phyloP scores from a whole-genome alignment of 2,797 vertebrate genomes.

The Platalea minor region DNA sequence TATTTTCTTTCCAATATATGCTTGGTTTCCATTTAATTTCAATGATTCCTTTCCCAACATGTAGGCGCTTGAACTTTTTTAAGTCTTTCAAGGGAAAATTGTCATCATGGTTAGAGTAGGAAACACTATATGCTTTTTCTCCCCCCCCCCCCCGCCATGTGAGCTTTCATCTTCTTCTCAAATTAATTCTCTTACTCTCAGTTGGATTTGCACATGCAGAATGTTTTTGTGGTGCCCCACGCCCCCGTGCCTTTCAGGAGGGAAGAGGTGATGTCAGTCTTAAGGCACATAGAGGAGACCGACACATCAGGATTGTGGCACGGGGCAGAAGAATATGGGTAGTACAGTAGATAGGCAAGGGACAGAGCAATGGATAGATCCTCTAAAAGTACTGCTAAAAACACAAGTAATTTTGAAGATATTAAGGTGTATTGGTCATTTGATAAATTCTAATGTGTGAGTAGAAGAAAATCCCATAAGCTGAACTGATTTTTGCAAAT shows the following conservation, averaged over 20 bases:
- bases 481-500: not conserved
- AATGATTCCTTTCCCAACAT: not conserved
- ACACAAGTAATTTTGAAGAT: not conserved
- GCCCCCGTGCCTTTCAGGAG: not conserved
- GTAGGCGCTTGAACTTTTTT: not conserved
- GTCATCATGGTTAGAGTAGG: not conserved
- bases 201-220: not conserved
- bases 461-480: not conserved
- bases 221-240: not conserved
- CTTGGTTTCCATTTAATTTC: not conserved
- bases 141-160: too few relatives aligned
- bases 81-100: not conserved
- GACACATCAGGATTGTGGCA: not conserved
- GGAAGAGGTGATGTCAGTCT: not conserved
- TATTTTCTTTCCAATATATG: not conserved
- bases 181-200: not conserved
- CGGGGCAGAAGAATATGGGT: rapidly evolving
- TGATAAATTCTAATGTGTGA: not conserved
- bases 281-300: not conserved
- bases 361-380: not conserved
- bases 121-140: not conserved
- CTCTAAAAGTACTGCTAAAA: not conserved
- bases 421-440: not conserved
- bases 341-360: not conserved
- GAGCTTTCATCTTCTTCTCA: not conserved